Conservation (phyloP, 2,888 invertebrate species). For the Heliconius cydno region DNA sequence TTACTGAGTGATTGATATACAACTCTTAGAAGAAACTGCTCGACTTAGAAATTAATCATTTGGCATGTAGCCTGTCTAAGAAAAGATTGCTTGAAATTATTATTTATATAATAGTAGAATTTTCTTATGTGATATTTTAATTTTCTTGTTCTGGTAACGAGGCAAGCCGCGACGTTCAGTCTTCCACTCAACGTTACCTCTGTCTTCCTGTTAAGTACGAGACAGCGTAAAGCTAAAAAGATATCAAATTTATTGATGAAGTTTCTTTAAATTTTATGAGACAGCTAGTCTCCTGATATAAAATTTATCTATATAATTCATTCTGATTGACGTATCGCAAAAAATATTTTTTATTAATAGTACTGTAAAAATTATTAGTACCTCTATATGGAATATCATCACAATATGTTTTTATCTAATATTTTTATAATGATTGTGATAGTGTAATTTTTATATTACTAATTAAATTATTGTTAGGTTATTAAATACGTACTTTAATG, state of each 20-base stretch:
- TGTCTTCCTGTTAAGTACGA: too few relatives aligned
- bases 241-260: background rate
- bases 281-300: slow-evolving; percentile 1
- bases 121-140: too few relatives aligned
- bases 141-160: too few relatives aligned
- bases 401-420: slow-evolving; percentile 7
- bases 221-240: background rate
- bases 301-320: background rate
- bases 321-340: background rate
- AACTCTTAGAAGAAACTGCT: too few relatives aligned
- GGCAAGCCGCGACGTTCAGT: too few relatives aligned
- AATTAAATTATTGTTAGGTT: slow-evolving; percentile 5
- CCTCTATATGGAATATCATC: background rate
- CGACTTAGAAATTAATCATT: too few relatives aligned
- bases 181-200: too few relatives aligned
- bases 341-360: background rate
- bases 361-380: background rate
- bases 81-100: too few relatives aligned
- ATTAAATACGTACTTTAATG: background rate
- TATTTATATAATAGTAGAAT: too few relatives aligned
- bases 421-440: slow-evolving; percentile 5
- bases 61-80: too few relatives aligned
- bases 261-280: background rate
- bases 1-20: too few relatives aligned
- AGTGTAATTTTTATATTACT: background rate